A percentile compares a stretch with the other conserved stretches of the same genome.
phyloP scores from a whole-genome alignment of 2,888 invertebrate genomes.

The Scaptomyza cyrtandrae region DNA sequence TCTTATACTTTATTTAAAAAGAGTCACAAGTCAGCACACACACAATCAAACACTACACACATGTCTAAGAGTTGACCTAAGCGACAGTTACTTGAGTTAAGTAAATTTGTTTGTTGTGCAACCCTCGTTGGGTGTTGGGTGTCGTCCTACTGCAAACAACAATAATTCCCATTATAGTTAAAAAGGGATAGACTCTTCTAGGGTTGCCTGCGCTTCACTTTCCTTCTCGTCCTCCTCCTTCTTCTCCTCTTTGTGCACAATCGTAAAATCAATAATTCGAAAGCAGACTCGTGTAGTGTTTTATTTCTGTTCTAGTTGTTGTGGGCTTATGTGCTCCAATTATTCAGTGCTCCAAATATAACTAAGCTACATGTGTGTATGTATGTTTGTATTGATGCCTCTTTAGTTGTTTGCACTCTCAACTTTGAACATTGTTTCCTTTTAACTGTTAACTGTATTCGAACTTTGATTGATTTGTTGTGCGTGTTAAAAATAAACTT shows the following conservation, averaged over 20 bases:
- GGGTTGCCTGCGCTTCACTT: conserved; percentile 6
- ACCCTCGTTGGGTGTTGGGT: conserved; percentile 36
- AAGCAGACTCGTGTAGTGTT: conserved; percentile 23
- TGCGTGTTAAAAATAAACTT: neutral
- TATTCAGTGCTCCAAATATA: conserved; percentile 8
- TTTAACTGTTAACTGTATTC: neutral
- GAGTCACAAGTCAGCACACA: too few species aligned
- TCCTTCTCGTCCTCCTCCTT: neutral
- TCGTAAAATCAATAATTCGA: conserved; percentile 58
- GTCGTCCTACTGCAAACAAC: conserved; percentile 5
- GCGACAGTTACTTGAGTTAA: neutral
- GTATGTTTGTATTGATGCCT: neutral
- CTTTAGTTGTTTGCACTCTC: conserved; percentile 1
- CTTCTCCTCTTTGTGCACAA: neutral
- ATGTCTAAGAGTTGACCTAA: neutral
- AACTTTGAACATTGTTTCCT: conserved; percentile 17
- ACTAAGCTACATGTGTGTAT: neutral
- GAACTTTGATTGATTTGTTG: neutral
- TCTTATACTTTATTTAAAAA: neutral
- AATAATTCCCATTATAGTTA: conserved; percentile 58
- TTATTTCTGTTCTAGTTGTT: conserved; percentile 4
- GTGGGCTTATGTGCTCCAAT: conserved; percentile 1
- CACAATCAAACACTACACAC: neutral
- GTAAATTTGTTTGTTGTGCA: neutral
- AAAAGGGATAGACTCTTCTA: conserved; percentile 30